phyloP scores from a whole-genome alignment of 2,888 invertebrate genomes.

The Acanthoscelides obtectus region DNA sequence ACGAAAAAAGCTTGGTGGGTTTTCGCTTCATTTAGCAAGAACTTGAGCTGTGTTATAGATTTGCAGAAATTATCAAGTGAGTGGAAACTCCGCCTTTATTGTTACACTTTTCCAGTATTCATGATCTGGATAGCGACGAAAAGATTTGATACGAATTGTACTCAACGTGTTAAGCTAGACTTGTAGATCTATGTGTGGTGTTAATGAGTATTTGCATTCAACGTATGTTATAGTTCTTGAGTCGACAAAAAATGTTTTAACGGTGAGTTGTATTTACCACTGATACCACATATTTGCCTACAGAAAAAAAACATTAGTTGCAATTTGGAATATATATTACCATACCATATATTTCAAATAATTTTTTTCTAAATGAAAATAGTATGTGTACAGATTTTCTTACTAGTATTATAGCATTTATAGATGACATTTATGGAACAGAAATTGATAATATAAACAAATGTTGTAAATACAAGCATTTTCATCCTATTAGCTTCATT shows the following conservation, averaged over 20 bases:
- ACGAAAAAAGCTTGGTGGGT: too few relatives aligned
- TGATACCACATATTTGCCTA: not conserved
- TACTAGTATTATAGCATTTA: slow-evolving; percentile 2
- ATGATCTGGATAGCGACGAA: not conserved
- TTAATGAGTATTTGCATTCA: not conserved
- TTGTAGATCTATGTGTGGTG: not conserved
- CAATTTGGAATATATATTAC: not conserved
- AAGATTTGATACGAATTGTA: not conserved
- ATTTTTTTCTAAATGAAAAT: not conserved
- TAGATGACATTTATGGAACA: not conserved
- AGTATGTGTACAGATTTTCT: slow-evolving; percentile 2
- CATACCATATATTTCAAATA: not conserved
- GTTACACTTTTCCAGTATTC: not conserved
- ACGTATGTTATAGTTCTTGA: not conserved
- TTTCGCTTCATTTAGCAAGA: too few relatives aligned
- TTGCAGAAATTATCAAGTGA: too few relatives aligned
- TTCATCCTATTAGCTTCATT: too few relatives aligned
- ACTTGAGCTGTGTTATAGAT: too few relatives aligned
- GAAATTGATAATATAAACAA: not conserved
- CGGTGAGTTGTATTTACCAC: not conserved
- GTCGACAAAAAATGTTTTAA: not conserved
- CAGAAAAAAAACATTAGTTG: not conserved
- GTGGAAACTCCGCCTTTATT: too few relatives aligned
- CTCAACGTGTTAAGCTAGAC: not conserved
- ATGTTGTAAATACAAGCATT: too few relatives aligned